phyloP scores from a whole-genome alignment of 2,113 vertebrate species.

The Aegypius monachus region DNA sequence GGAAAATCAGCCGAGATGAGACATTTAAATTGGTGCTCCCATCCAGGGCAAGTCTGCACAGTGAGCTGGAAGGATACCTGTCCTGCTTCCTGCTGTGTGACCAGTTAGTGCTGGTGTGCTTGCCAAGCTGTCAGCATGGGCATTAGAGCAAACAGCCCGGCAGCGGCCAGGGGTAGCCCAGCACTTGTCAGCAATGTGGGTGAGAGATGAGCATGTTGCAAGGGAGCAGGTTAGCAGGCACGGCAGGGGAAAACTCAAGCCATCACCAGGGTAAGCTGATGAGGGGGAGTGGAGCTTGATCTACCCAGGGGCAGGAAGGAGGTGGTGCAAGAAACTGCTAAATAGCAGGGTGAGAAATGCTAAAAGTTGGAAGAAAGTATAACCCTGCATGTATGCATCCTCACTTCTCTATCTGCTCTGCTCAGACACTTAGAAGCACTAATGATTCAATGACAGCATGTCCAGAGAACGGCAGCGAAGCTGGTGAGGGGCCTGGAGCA shows the following conservation, averaged over 20 bases:
- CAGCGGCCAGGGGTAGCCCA: accelerated
- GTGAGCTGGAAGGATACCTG: neutral
- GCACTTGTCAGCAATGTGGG: neutral
- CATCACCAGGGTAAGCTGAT: neutral
- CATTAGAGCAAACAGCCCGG: neutral
- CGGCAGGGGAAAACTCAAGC: accelerated
- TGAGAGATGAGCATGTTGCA: accelerated
- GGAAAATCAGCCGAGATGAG: neutral
- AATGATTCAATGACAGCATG: neutral
- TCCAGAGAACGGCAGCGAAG: no score
- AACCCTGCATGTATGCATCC: neutral
- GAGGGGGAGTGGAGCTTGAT: neutral
- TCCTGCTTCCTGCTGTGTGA: neutral
- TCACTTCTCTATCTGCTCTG: neutral
- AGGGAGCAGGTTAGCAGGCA: neutral
- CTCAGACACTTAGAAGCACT: neutral
- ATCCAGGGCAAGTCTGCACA: neutral
- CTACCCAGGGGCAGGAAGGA: neutral
- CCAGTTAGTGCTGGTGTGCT: neutral
- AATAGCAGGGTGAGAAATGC: neutral
- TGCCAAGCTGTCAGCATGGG: neutral
- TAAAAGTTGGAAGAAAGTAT: neutral
- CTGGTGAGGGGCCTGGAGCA: no score
- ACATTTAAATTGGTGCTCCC: neutral
- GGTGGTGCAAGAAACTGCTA: neutral